Evolutionary conservation across 2,797 vertebrate species (phyloP), one percentile per base, ranked within the genome.

Genomic region (Acrocephalus scirpaceus): DNA sequence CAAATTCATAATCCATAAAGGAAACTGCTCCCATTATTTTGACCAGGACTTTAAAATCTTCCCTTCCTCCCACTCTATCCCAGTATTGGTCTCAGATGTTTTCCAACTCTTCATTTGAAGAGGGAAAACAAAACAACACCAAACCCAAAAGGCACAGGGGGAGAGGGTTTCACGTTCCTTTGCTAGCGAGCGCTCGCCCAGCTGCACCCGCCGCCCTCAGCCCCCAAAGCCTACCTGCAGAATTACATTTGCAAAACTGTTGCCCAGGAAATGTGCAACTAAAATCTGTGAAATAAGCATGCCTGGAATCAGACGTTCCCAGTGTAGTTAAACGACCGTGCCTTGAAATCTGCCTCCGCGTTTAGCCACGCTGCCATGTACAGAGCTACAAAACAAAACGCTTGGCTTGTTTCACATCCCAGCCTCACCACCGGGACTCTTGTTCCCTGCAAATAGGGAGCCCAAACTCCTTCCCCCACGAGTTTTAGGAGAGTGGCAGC

Each of bases 261-360:
- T 79, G 94, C 91, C 94, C 92, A 36, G 94, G 86, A 93, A 95
- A 96, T 81, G 86, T 94, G 95, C 91, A 70, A 50, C 95, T 96
- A 96, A 96, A 88, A 91, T 75, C 95, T 96, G 95, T 96, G 94
- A 96, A 96, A 97, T 90, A 86, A 90, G 95, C 95, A 90, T 96
- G 92, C 93, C 93, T 69, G 91, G 93, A 93, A 96, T 90, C 95
- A 96, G 93, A 40, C 54, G 0, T 93, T 96, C 82, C 90, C 91
- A 88, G 89, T 91, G 92, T 95, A 92, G 88, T 90, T 91, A 96
- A 96, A 96, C 58, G 40, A 96, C 89, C 92, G 44, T 95, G 96
- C 95, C 85, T 92, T 88, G 95, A 95, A 92, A 96, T 69, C 95
- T 93, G 95, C 96, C 96, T 96, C 75, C 8, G 40, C 95, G 0